Evolutionary conservation across 2,113 vertebrate genomes (phyloP).

Genomic region (Entelurus aequoreus): DNA sequence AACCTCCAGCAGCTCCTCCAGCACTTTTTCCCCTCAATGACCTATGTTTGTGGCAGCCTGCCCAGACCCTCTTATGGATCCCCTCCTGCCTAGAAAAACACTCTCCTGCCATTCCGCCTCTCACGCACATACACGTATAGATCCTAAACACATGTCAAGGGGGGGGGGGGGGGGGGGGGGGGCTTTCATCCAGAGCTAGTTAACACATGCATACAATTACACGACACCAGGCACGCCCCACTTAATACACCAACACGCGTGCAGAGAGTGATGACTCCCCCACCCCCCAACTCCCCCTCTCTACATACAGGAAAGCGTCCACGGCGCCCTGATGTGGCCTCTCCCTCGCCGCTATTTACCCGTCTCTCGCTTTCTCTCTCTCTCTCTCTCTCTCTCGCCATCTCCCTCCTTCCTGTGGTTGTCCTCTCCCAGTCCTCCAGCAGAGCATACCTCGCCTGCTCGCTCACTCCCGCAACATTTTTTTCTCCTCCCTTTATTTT

Average conservation of each 20-base stretch:
- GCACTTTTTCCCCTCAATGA: constrained; percentile 46
- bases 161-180: no score
- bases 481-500: constrained; percentile 35
- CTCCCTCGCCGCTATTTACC: constrained; percentile 32
- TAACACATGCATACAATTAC: constrained; percentile 2
- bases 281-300: neutral
- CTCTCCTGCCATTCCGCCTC: constrained; percentile 20
- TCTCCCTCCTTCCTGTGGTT: constrained; percentile 54
- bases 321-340: constrained; percentile 51
- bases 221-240: neutral
- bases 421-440: constrained; percentile 60
- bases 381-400: constrained; percentile 25
- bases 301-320: constrained; percentile 54
- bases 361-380: no score
- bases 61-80: constrained; percentile 55
- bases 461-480: constrained; percentile 36
- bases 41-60: constrained; percentile 46
- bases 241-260: neutral
- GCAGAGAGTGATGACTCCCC: neutral
- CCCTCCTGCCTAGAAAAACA: constrained; percentile 48
- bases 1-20: constrained; percentile 32
- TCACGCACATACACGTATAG: constrained; percentile 24
- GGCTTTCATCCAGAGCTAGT: neutral
- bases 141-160: constrained; percentile 26
- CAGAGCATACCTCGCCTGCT: constrained; percentile 57